Base-by-base conservation (phyloP, 2,888 invertebrate genomes). In the Apodemia mormo region DNA sequence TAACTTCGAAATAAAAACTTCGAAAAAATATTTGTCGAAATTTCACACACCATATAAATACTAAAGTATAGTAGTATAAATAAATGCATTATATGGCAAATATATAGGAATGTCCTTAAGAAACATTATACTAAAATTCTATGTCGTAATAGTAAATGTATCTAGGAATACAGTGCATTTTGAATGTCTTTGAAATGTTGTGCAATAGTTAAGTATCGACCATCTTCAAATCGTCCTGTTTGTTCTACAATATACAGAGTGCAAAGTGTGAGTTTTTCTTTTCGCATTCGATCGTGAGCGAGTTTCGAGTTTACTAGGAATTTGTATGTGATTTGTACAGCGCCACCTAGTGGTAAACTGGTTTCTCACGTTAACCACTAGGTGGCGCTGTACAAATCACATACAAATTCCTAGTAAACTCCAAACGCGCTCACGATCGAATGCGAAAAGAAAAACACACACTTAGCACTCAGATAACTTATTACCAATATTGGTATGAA, bases 61-160 rank as follows among this genome's bases (percentile, higher is more conserved):
- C 71, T 73, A 73, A 72, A 76, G 76, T 76, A 77, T 72, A 75
- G 76, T 77, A 76, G 76, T 79, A 76, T 82, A 86, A 85, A 88
- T 89, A 90, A 90, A 90, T 90, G 89, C 89, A 86, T 86, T 66
- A 72, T 87, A 91, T 90, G 90, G 90, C 90, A 85, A 82, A 82
- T 72, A 77, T 61, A 33, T 79, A 83, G 87, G 88, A 89, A 90
- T 88, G 86, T 85, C 79, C 79, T 72, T 75, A 74, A 67, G 64
- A 69, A 65, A 69, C 40, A 54, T 68, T 54, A 65, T 65, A 68
- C 14, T 64, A 64, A 37, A 64, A 64, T 33, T 33, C 61, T 64
- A 64, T 37, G 37, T n/a, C 61, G n/a, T 64, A 37, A 64, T 64
- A 64, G 61, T 30, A 37, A 10, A 64, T 37, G 61, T 64, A 64